Evolutionary conservation across 1,140 invertebrate species (phyloP).

Genomic region (Drosophila sucinea): DNA sequence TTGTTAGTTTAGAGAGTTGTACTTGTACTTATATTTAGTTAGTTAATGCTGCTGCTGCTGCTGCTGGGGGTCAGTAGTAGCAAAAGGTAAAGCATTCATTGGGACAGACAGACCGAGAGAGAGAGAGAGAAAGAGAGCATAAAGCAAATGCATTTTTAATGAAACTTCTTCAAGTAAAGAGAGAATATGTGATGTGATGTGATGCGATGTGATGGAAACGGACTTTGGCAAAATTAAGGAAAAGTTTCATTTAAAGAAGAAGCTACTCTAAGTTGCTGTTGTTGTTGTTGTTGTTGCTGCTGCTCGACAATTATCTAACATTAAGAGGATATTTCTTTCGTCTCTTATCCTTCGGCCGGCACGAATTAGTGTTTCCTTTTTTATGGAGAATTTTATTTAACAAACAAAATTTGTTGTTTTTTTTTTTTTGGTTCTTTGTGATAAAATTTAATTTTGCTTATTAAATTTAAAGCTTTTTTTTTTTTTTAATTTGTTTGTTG

Average conservation of each 20-base stretch:
- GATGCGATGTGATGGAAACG: not conserved
- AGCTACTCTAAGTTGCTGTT: not conserved
- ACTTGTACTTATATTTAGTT: constrained; percentile 8
- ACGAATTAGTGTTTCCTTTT: constrained; percentile 17
- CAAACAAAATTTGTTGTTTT: constrained; percentile 42
- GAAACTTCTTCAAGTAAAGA: not conserved
- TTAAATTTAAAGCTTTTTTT: not conserved
- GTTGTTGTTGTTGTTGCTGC: not conserved
- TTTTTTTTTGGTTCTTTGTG: not conserved
- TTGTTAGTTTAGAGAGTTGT: not conserved
- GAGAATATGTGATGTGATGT: not conserved
- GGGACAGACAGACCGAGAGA: too few relatives aligned
- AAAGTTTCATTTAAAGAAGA: constrained; percentile 16
- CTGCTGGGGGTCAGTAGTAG: constrained; percentile 5
- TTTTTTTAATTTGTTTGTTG: not conserved
- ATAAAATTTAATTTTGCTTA: not conserved
- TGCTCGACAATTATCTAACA: not conserved
- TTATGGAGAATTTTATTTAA: constrained; percentile 27
- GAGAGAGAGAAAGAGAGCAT: too few relatives aligned
- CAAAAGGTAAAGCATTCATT: constrained; percentile 7
- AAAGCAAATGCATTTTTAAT: constrained; percentile 50
- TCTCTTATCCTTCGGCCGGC: too few relatives aligned
- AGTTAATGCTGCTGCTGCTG: not conserved
- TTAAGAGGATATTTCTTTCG: not conserved
- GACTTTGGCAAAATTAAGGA: not conserved